Base-by-base conservation (phyloP, 1,140 invertebrate genomes). In the Acromyrmex charruanus region DNA sequence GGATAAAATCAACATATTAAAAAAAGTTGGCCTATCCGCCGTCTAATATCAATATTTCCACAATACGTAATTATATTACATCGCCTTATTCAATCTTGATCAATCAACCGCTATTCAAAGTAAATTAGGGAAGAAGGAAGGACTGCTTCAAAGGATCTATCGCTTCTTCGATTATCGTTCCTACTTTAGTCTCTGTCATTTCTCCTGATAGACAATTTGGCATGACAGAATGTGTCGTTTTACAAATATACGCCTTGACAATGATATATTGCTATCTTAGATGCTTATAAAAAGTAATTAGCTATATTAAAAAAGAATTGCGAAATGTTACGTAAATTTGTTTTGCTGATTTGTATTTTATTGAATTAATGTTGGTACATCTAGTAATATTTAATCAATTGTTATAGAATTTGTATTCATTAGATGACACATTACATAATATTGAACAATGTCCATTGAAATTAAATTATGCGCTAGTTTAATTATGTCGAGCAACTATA, bases 101-200 rank as follows among this genome's bases (percentile, higher is more conserved):
- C 90, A 90, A 91, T 91, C 90, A 91, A 87, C 87, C 53, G 90
- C 87, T 90, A 91, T 91, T 91, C 90, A 91, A 72, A 68, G 69
- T 28, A 87, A 90, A 91, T 91, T 91, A 91, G 77, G 87, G 75
- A 55, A 63, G 80, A 84, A 69, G 66, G 59, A 68, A 85, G 44
- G 74, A 18, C 21, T 28, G 21, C 61, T 81, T 86, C 77, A 74
- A 91, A 91, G 77, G 59, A 74, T 35, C 63, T 85, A 72, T 77
- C 80, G 28, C n/a, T 77, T 63, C 53, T 87, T 87, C 71, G 59
- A 65, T 44, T 59, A 39, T 44, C 25, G 31, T 77, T 68, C 14
- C 0, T 63, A 16, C 59, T 81, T 58, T 25, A 28, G 25, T 16
- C 55, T 25, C 5, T 31, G 16, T 6, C 16, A 28, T 71, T 49